Conservation (phyloP, 2,113 vertebrate genomes). For the Aspidoscelis tigris region DNA sequence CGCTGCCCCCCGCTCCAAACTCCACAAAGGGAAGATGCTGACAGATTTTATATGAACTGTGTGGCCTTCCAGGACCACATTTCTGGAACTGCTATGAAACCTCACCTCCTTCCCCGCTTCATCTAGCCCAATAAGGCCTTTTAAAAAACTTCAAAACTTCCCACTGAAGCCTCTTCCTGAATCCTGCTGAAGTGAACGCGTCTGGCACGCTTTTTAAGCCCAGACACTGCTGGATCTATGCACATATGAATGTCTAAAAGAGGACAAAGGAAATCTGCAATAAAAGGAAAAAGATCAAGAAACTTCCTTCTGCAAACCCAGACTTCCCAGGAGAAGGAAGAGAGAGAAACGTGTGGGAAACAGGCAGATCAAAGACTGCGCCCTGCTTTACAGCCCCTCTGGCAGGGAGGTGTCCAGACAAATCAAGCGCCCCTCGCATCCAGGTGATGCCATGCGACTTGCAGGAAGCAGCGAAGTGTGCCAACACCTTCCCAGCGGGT, state of each 20-base stretch:
- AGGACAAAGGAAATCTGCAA: constrained; percentile 29
- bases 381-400: constrained; percentile 1
- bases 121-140: neutral
- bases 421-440: neutral
- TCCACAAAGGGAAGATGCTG: too few relatives aligned
- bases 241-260: neutral
- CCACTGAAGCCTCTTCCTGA: neutral
- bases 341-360: constrained; percentile 5
- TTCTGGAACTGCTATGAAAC: neutral
- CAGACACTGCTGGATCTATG: neutral
- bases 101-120: neutral
- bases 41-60: neutral
- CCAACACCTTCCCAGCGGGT: neutral
- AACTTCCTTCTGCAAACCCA: neutral
- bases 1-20: too few relatives aligned
- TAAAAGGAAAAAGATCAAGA: constrained; percentile 20
- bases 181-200: neutral
- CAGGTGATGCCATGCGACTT: constrained; percentile 28
- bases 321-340: constrained; percentile 10
- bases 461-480: constrained; percentile 35
- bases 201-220: neutral
- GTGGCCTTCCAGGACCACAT: neutral
- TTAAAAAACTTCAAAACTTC: neutral
- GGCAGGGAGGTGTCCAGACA: constrained; percentile 7
- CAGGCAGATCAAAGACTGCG: constrained; percentile 27